Conservation (phyloP, 2,113 vertebrate genomes). For the Nanorana parkeri region DNA sequence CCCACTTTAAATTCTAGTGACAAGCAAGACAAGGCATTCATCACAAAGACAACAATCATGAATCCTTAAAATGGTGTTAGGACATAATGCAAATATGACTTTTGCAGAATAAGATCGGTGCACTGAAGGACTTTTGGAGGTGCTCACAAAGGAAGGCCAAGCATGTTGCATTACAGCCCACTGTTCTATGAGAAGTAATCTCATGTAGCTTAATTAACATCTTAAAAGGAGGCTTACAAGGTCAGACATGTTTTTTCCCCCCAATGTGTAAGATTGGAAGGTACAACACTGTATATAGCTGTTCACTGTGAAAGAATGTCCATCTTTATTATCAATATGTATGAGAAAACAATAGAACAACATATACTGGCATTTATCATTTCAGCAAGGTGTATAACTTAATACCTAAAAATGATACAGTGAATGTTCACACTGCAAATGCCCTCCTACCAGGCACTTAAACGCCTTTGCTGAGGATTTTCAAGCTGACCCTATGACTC, state of each 20-base stretch:
- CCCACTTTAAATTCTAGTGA: too few species aligned
- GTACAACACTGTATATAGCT: neutral
- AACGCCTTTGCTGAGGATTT: conserved; percentile 41
- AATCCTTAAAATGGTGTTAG: too few species aligned
- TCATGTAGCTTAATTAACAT: too few species aligned
- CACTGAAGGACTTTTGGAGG: too few species aligned
- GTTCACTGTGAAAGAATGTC: conserved; percentile 9
- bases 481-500: conserved; percentile 37
- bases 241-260: neutral
- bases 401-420: conserved; percentile 23
- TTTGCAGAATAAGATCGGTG: too few species aligned
- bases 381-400: neutral
- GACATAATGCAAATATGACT: too few species aligned
- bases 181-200: too few species aligned
- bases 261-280: conserved; percentile 1
- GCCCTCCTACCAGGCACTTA: conserved; percentile 24
- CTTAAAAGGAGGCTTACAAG: neutral
- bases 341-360: neutral
- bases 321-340: conserved; percentile 16
- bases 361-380: conserved; percentile 9
- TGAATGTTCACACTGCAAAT: conserved; percentile 37
- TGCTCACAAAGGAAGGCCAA: too few species aligned
- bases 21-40: too few species aligned
- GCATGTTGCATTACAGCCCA: too few species aligned
- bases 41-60: too few species aligned